Percentiles rank a stretch among this genome's conserved stretches.
phyloP scores from a whole-genome alignment of 2,797 vertebrate species.

The Trematomus bernacchii region DNA sequence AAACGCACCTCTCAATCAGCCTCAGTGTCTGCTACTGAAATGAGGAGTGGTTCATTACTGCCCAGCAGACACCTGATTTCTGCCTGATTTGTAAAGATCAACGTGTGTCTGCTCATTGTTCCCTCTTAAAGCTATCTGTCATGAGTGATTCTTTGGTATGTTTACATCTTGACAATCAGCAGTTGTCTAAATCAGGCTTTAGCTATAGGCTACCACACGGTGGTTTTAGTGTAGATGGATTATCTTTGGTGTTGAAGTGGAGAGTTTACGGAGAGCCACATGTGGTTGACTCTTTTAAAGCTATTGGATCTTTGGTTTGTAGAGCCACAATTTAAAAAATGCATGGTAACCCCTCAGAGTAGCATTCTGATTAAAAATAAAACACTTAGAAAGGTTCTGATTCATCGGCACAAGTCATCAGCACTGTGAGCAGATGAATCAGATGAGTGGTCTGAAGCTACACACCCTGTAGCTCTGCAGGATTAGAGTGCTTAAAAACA shows the following conservation, averaged over 20 bases:
- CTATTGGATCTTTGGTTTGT: slow-evolving; percentile 70
- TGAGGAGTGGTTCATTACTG: slow-evolving; percentile 27
- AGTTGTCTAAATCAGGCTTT: slow-evolving; percentile 21
- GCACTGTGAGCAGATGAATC: slow-evolving; percentile 59
- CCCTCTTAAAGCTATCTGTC: slow-evolving; percentile 39
- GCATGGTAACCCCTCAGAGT: slow-evolving; percentile 31
- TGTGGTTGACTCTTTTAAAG: slow-evolving; percentile 49
- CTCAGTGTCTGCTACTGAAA: slow-evolving; percentile 29
- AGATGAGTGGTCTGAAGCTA: slow-evolving; percentile 45
- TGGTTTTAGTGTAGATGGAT: slow-evolving; percentile 34
- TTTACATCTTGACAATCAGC: slow-evolving; percentile 37
- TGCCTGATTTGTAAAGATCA: slow-evolving; percentile 47
- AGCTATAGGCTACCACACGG: slow-evolving; percentile 26
- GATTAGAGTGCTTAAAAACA: slow-evolving; percentile 30
- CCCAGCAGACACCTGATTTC: slow-evolving; percentile 41
- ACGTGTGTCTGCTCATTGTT: slow-evolving; percentile 15
- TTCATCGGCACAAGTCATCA: slow-evolving; percentile 59
- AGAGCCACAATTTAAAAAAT: slow-evolving; percentile 34
- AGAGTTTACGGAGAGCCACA: slow-evolving; percentile 23
- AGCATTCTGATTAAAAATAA: slow-evolving; percentile 50
- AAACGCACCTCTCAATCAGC: slow-evolving; percentile 47
- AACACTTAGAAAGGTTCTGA: slow-evolving; percentile 52
- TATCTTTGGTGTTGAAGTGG: slow-evolving; percentile 71
- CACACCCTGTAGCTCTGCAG: slow-evolving; percentile 54
- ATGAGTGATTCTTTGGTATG: slow-evolving; percentile 47